These are phyloP conservation scores for Cephus cinctus DNA, from an alignment of 1,140 invertebrate genomes.

Conservation along the genomic window DNA sequence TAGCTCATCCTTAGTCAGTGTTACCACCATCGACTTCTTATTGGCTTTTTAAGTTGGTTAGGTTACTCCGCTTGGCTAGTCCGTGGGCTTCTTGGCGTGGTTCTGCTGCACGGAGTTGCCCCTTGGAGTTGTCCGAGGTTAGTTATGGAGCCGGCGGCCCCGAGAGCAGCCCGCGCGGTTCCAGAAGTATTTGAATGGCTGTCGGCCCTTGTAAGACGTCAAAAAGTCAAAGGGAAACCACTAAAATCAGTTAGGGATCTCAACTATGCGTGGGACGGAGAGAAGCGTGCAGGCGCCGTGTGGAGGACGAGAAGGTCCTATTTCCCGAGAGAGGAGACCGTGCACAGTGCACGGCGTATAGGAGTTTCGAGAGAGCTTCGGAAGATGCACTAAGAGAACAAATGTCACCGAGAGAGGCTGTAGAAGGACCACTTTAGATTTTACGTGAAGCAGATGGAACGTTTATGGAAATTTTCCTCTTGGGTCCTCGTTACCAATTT, in stretches of 20 bases:
- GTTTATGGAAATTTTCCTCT: conserved; percentile 45
- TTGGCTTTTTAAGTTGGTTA: too few relatives aligned
- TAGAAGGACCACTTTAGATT: too few relatives aligned
- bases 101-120: not conserved
- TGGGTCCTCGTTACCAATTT: too few relatives aligned
- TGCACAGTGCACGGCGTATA: too few relatives aligned
- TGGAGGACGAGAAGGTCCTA: not conserved
- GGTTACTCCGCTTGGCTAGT: too few relatives aligned
- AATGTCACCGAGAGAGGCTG: too few relatives aligned
- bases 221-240: conserved; percentile 58
- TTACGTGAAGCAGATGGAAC: conserved; percentile 21
- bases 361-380: too few relatives aligned
- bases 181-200: conserved; percentile 55
- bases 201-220: conserved; percentile 55
- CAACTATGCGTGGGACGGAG: conserved; percentile 46
- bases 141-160: conserved; percentile 49
- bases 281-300: conserved; percentile 1
- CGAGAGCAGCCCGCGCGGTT: conserved; percentile 34
- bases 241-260: conserved; percentile 58
- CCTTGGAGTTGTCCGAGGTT: conserved; percentile 45
- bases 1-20: too few relatives aligned
- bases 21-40: too few relatives aligned
- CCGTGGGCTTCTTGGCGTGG: too few relatives aligned
- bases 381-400: too few relatives aligned
- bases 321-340: too few relatives aligned